These are phyloP conservation scores for Epicauta chinensis DNA, from an alignment of 1,140 invertebrate genomes.

Conservation along the genomic window DNA sequence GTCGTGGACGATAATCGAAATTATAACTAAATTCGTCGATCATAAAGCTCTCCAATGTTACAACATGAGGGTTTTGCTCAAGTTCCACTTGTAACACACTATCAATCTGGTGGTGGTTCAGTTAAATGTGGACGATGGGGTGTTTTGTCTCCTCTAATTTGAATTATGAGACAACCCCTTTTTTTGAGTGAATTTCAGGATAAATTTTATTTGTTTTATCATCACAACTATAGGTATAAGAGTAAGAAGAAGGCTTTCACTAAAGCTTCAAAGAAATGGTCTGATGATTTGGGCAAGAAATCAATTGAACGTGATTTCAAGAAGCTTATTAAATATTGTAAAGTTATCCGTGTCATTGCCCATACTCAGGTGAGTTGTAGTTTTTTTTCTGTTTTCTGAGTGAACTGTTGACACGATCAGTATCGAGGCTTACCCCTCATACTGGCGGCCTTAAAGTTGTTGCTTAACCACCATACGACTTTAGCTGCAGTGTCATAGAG, in stretches of 20 bases:
- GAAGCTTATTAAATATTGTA: conserved; percentile 98
- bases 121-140: conserved; percentile 5
- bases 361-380: conserved; percentile 82
- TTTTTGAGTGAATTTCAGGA: too few species aligned
- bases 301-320: conserved; percentile 94
- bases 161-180: conserved; percentile 47
- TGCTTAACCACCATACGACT: conserved; percentile 33
- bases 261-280: conserved; percentile 98
- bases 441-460: conserved; percentile 37
- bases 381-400: conserved; percentile 1
- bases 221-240: conserved; percentile 77
- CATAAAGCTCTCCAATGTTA: conserved; percentile 56
- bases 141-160: conserved; percentile 54
- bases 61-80: conserved; percentile 54
- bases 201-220: conserved; percentile 8
- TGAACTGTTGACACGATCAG: conserved; percentile 35
- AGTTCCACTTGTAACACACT: conserved; percentile 25
- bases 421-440: conserved; percentile 39
- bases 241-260: conserved; percentile 99
- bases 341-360: conserved; percentile 91
- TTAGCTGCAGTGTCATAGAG: conserved; percentile 53
- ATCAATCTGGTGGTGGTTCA: conserved; percentile 9
- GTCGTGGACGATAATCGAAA: not conserved
- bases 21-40: not conserved
- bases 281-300: conserved; percentile 92